Percentiles rank a stretch among this genome's conserved stretches.
phyloP scores from a whole-genome alignment of 37 sponge, comb jelly and placozoan species.

The Amphimedon queenslandica region DNA sequence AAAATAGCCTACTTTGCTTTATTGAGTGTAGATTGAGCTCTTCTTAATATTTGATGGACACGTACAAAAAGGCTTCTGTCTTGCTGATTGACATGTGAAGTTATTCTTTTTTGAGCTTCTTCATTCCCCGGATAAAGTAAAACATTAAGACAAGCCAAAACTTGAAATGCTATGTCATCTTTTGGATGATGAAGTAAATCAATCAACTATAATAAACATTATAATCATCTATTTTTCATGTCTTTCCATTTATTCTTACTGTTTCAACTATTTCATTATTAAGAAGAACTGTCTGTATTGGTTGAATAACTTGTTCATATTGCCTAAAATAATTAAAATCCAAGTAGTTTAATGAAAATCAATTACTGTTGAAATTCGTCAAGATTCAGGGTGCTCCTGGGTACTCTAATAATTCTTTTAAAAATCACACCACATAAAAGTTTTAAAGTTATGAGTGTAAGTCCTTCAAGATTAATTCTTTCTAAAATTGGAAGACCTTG shows the following conservation, averaged over 20 bases:
- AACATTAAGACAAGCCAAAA: constrained; percentile 55
- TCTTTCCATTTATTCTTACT: background rate
- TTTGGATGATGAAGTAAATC: constrained; percentile 54
- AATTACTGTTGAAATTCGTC: background rate
- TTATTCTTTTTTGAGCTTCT: constrained; percentile 34
- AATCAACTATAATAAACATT: background rate
- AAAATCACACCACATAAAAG: background rate
- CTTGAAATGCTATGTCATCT: constrained; percentile 45
- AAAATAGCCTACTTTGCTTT: background rate
- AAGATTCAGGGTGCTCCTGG: background rate
- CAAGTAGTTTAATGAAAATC: background rate
- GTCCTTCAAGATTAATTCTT: background rate
- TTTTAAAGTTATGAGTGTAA: background rate
- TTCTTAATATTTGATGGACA: background rate
- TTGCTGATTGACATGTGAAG: background rate
- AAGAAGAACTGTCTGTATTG: background rate
- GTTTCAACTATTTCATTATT: background rate
- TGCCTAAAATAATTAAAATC: background rate
- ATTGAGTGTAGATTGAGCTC: background rate
- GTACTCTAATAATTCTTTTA: background rate
- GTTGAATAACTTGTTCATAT: background rate
- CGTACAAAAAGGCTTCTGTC: background rate
- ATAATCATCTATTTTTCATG: too few species aligned
- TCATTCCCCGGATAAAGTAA: constrained; percentile 52
- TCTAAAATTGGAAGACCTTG: background rate